These are phyloP conservation scores for Melanchra persicariae DNA, from an alignment of 2,888 invertebrate species.

Conservation along the genomic window DNA sequence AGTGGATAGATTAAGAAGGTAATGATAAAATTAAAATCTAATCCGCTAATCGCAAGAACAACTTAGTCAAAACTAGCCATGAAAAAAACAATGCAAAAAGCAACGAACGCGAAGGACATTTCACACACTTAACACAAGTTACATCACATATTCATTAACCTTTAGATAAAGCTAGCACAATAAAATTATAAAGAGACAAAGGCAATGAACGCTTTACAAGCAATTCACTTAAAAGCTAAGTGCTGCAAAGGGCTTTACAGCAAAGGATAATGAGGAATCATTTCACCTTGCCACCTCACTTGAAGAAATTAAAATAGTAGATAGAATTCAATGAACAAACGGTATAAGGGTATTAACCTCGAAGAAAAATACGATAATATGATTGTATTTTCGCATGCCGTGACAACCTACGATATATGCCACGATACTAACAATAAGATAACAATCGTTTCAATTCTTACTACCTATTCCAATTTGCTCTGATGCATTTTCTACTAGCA, in stretches of 20 bases:
- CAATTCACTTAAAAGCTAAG: conserved; percentile 53
- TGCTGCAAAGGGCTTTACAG: conserved; percentile 25
- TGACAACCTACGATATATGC: conserved; percentile 44
- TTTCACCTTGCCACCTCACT: conserved; percentile 48
- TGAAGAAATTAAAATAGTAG: conserved; percentile 54
- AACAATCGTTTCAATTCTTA: conserved; percentile 38
- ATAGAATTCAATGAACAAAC: conserved; percentile 46
- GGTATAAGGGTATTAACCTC: conserved; percentile 44
- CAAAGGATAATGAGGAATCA: conserved; percentile 43
- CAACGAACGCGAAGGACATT: conserved; percentile 28
- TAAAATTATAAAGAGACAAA: conserved; percentile 31
- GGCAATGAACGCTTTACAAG: conserved; percentile 18
- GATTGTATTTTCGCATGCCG: conserved; percentile 62
- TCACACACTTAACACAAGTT: conserved; percentile 37
- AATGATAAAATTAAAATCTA: background rate
- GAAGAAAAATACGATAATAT: conserved; percentile 49
- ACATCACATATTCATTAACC: conserved; percentile 30
- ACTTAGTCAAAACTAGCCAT: conserved; percentile 30
- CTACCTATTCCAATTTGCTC: conserved; percentile 10
- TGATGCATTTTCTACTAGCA: background rate
- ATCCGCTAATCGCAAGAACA: conserved; percentile 1
- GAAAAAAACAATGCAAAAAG: conserved; percentile 48
- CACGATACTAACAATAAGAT: conserved; percentile 44
- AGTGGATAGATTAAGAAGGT: background rate
- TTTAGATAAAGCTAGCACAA: conserved; percentile 9